Evolutionary conservation across 2,113 vertebrate genomes (phyloP), one percentile per base, ranked within the genome.

Genomic region (Aythya baeri): DNA sequence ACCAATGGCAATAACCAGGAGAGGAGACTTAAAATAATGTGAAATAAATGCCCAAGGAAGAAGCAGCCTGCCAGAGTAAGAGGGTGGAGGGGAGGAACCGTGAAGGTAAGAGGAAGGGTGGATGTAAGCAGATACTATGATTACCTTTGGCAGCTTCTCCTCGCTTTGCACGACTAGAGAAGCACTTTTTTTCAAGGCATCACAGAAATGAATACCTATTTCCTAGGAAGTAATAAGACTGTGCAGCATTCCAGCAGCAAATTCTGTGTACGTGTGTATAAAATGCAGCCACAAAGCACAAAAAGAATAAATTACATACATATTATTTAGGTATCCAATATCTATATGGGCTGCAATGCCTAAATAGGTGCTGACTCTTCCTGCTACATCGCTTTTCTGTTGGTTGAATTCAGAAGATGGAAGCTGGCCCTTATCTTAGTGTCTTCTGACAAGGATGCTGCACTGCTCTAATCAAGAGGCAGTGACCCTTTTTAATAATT

Each of bases 201-300:
- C 11, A 21, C n/a, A n/a, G n/a, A n/a, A n/a, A n/a, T 38, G 15
- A 44, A 12, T 23, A 4, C 2, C 10, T 18, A 1, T 29, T 59
- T 58, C 26, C 27, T 43, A 14, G 55, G 65, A 70, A 14, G 14
- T 4, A 23, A 27, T 55, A 31, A 55, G 22, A 22, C 27, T 6
- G 2, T 1, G 16, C 23, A 36, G 2, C 17, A 34, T 63, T 80
- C 14, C 23, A 17, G 0, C 18, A 41, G 58, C 46, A 54, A 0
- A 22, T 72, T 58, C 25, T 57, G 7, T 72, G 8, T 57, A 4
- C 59, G 11, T 52, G 7, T 23, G 3, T 38, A 5, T 13, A 27
- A 44, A 1, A 0, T 54, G 6, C 25, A 52, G 71, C 27, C 6
- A 27, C 26, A 29, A 63, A 80, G 12, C 31, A 44, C 18, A 2